Conservation (phyloP, 2,888 invertebrate species). For the Crepidodera aurea region DNA sequence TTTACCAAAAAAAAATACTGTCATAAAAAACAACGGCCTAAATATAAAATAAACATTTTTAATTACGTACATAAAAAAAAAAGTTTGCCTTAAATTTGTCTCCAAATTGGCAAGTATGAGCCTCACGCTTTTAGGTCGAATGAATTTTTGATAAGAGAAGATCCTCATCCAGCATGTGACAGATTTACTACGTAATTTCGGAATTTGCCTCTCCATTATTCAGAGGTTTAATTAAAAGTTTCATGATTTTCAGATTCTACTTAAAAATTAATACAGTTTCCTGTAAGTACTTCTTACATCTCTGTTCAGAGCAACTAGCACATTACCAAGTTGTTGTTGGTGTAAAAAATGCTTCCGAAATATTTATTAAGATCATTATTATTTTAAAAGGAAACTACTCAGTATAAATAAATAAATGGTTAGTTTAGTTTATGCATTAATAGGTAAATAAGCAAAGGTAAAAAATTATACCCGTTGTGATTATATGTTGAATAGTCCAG, state of each 20-base stretch:
- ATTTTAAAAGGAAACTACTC: too few species aligned
- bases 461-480: too few species aligned
- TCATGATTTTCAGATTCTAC: conserved; percentile 26
- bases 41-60: neutral
- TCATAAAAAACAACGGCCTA: conserved; percentile 4
- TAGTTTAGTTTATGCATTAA: too few species aligned
- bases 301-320: too few species aligned
- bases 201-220: conserved; percentile 38
- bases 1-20: too few species aligned
- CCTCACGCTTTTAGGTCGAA: conserved; percentile 36
- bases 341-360: too few species aligned
- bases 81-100: conserved; percentile 1
- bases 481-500: too few species aligned
- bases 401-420: too few species aligned
- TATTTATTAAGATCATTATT: too few species aligned
- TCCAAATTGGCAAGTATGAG: conserved; percentile 24
- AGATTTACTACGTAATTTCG: conserved; percentile 42
- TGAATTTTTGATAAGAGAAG: conserved; percentile 43
- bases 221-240: conserved; percentile 42
- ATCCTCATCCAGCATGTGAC: conserved; percentile 31
- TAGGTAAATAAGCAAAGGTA: too few species aligned
- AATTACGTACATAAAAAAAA: neutral
- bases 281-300: conserved; percentile 26
- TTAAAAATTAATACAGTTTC: conserved; percentile 34
- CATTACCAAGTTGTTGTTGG: too few species aligned